A percentile compares a stretch with the other conserved stretches of the same genome.
Evolutionary conservation across 2,797 vertebrate genomes (phyloP).

Genomic region (Bovichtus variegatus): DNA sequence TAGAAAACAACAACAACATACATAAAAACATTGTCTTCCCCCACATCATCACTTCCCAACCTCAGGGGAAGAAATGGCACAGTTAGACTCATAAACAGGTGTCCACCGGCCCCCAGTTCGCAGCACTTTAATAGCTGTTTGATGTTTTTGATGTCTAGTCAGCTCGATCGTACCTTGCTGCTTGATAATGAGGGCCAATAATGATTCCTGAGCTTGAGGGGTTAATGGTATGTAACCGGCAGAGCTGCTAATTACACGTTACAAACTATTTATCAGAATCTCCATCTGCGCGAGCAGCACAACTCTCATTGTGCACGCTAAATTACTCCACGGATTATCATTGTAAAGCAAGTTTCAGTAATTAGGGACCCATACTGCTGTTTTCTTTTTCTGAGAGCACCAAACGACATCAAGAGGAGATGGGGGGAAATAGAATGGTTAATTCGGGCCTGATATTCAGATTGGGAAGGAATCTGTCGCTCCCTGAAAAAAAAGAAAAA

Average conservation of each 20-base stretch:
- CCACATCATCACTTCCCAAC: constrained; percentile 72
- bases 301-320: constrained; percentile 95
- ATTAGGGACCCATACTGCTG: constrained; percentile 94
- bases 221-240: constrained; percentile 99
- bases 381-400: constrained; percentile 87
- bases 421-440: constrained; percentile 77
- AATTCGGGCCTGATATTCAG: constrained; percentile 76
- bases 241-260: constrained; percentile 99
- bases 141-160: constrained; percentile 95
- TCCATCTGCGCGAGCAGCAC: constrained; percentile 96
- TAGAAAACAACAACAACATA: constrained; percentile 66
- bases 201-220: constrained; percentile 98
- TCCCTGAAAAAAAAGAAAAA: constrained; percentile 5
- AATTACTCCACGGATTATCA: constrained; percentile 99
- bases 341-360: constrained; percentile 99
- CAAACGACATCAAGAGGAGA: constrained; percentile 70
- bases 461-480: constrained; percentile 56
- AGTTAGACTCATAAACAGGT: constrained; percentile 88
- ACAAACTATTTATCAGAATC: constrained; percentile 99
- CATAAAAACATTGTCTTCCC: constrained; percentile 70
- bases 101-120: constrained; percentile 74
- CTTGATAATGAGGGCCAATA: constrained; percentile 97
- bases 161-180: constrained; percentile 98
- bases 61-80: constrained; percentile 81
- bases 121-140: constrained; percentile 78